phyloP scores from a whole-genome alignment of 2,888 invertebrate genomes.

The Pseudolycoriella hygida region DNA sequence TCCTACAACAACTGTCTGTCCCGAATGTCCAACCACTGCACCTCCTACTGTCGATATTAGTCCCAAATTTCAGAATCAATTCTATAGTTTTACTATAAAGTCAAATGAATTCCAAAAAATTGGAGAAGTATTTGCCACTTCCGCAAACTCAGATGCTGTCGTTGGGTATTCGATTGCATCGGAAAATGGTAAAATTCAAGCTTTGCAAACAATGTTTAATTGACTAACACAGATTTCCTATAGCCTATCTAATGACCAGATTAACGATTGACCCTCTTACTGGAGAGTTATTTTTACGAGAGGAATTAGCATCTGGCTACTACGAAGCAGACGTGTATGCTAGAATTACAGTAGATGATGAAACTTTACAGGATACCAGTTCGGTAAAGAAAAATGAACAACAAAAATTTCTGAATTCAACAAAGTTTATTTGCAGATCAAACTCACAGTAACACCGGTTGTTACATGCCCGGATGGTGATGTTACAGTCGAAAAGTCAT shows the following conservation, averaged over 20 bases:
- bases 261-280: slow-evolving; percentile 12
- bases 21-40: neutral
- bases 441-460: slow-evolving; percentile 11
- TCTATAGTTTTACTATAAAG: neutral
- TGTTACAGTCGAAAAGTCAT: slow-evolving; percentile 12
- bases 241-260: neutral
- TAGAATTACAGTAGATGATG: no score
- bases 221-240: neutral
- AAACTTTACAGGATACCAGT: no score
- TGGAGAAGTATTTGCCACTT: neutral
- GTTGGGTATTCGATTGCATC: neutral
- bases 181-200: neutral
- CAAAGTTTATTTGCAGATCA: neutral
- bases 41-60: neutral
- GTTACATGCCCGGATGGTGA: slow-evolving; percentile 12
- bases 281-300: no score
- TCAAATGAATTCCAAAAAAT: neutral
- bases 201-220: no score
- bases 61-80: neutral
- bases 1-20: neutral
- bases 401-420: no score
- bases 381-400: no score
- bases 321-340: no score
- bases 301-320: no score
- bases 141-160: neutral